Evolutionary conservation across 2,797 vertebrate species (phyloP).

Genomic region (Oreochromis mossambicus): DNA sequence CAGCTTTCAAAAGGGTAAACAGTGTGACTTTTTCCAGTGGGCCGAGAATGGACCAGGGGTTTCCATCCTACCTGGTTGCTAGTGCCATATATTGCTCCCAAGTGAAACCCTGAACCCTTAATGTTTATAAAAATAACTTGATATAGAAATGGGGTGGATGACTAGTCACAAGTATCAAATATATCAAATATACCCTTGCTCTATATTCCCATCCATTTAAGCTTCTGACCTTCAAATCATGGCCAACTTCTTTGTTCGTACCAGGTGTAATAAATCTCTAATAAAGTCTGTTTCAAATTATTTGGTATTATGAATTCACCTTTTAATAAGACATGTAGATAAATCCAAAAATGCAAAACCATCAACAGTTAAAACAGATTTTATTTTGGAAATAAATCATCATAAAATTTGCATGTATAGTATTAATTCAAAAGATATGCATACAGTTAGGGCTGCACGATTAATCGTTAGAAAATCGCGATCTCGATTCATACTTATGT

Average conservation of each 20-base stretch:
- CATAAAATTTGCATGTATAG: not conserved
- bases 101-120: not conserved
- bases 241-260: not conserved
- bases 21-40: slow-evolving; percentile 94
- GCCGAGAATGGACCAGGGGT: slow-evolving; percentile 67
- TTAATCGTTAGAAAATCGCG: too few species aligned
- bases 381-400: not conserved
- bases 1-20: slow-evolving; percentile 79
- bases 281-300: not conserved
- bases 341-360: not conserved
- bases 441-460: too few species aligned
- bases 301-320: not conserved
- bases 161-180: not conserved
- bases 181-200: not conserved
- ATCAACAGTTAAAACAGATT: not conserved
- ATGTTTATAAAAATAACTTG: rapidly evolving
- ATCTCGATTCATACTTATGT: too few species aligned
- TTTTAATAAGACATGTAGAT: not conserved
- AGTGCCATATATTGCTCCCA: not conserved
- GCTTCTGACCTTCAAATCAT: not conserved
- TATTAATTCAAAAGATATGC: not conserved
- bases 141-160: not conserved
- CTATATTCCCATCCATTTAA: not conserved
- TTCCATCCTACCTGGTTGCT: slow-evolving; percentile 69
- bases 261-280: not conserved